Evolutionary conservation across 2,113 vertebrate species (phyloP).

Genomic region (Pavo muticus): DNA sequence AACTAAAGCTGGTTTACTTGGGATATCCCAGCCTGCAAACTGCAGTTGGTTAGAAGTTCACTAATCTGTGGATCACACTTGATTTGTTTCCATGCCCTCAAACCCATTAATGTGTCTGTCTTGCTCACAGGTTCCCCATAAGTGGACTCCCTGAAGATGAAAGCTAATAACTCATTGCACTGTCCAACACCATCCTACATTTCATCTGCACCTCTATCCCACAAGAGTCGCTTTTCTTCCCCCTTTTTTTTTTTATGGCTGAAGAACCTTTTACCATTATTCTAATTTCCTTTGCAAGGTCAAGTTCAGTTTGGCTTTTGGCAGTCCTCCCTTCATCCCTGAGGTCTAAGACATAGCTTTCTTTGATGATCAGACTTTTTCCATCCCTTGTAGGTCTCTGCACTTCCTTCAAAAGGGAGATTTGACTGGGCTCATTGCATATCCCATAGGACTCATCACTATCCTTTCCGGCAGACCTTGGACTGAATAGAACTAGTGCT

Average conservation of each 20-base stretch:
- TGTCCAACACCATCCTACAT: neutral
- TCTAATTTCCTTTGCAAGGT: conserved; percentile 15
- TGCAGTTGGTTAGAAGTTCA: neutral
- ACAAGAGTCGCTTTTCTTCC: neutral
- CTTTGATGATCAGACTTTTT: neutral
- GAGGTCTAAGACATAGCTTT: neutral
- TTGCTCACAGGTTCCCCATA: neutral
- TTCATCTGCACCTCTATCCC: neutral
- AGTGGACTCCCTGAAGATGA: neutral
- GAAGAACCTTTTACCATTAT: neutral
- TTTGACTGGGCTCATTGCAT: neutral
- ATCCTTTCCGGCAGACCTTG: neutral
- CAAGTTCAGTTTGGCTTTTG: neutral
- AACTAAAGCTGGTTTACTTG: neutral
- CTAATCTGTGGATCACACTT: neutral
- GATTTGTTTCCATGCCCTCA: neutral
- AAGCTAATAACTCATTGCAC: neutral
- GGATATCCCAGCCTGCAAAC: neutral
- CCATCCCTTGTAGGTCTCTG: neutral
- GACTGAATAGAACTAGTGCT: neutral
- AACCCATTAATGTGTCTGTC: neutral
- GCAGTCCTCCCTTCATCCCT: neutral
- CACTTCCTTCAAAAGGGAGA: neutral
- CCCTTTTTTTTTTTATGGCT: neutral
- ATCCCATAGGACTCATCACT: neutral